phyloP scores from a whole-genome alignment of 2,888 invertebrate genomes.

The Oscheius sp. region DNA sequence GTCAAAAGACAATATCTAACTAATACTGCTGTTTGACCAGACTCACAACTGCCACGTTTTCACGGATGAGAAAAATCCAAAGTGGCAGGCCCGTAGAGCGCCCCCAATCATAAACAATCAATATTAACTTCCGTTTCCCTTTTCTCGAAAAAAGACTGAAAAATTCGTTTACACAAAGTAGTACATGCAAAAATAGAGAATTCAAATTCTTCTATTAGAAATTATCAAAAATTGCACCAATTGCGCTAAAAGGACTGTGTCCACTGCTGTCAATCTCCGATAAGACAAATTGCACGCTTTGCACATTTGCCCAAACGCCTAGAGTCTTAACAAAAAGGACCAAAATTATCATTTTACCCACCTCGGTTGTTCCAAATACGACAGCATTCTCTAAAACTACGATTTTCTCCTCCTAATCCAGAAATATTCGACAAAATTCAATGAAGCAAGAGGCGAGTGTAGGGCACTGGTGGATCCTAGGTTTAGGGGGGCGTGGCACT shows the following conservation, averaged over 20 bases:
- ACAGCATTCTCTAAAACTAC: constrained; percentile 7
- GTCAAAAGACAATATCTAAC: too few species aligned
- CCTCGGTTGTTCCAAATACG: constrained; percentile 24
- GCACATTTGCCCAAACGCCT: neutral
- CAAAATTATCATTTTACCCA: constrained; percentile 1
- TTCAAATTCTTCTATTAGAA: too few species aligned
- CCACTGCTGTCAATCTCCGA: neutral
- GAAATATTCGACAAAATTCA: neutral
- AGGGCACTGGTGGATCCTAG: constrained; percentile 25
- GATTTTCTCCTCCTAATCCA: constrained; percentile 2
- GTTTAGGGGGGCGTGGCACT: constrained; percentile 32
- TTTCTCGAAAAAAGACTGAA: too few species aligned
- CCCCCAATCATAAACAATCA: too few species aligned
- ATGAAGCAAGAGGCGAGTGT: neutral
- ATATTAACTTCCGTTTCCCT: too few species aligned
- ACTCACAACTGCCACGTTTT: too few species aligned
- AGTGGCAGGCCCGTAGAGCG: too few species aligned
- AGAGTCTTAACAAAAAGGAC: neutral
- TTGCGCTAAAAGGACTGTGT: neutral
- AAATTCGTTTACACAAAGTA: too few species aligned
- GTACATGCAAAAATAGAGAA: too few species aligned
- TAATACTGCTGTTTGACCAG: too few species aligned
- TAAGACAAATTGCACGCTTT: neutral
- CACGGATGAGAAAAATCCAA: too few species aligned
- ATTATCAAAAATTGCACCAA: too few species aligned